Evolutionary conservation across 1,140 invertebrate species (phyloP).

Genomic region (Pentalonia nigronervosa): DNA sequence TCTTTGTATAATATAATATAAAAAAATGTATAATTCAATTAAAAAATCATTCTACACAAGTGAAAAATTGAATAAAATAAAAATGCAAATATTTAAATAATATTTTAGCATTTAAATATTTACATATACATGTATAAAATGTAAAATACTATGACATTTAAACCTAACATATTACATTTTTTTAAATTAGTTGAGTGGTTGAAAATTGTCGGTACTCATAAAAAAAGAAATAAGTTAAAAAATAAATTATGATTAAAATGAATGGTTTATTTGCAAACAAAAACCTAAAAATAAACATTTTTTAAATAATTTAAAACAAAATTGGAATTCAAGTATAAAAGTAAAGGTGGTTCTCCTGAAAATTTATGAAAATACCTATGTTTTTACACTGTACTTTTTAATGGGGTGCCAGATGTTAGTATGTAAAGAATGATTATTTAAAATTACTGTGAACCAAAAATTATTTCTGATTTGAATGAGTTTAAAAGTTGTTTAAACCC

Average conservation of each 20-base stretch:
- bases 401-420: background rate
- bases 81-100: no score
- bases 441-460: background rate
- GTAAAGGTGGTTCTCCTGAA: background rate
- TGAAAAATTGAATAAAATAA: no score
- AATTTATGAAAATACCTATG: background rate
- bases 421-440: background rate
- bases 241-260: background rate
- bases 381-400: fast-evolving
- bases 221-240: background rate
- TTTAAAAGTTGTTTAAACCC: background rate
- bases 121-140: no score
- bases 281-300: background rate
- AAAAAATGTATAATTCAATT: no score
- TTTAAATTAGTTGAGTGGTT: background rate
- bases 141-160: no score
- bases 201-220: background rate
- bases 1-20: no score
- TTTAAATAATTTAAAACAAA: background rate
- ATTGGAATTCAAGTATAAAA: background rate
- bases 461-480: background rate
- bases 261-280: background rate
- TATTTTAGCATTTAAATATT: no score
- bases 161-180: background rate
- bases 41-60: no score